phyloP scores from a whole-genome alignment of 1,140 invertebrate genomes.

The Lepidotrigona ventralis region DNA sequence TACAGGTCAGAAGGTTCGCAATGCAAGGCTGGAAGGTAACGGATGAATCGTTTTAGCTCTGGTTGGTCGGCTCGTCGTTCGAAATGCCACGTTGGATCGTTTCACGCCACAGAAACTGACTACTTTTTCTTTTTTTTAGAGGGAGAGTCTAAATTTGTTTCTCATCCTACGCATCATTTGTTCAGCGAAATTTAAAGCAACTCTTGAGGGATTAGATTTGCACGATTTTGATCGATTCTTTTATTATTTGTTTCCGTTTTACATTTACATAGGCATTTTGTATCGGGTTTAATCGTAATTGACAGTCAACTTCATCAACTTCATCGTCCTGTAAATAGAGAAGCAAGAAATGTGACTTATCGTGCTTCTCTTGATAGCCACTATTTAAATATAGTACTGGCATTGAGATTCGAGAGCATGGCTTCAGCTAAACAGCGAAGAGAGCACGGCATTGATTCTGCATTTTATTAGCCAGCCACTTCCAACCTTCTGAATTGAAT shows the following conservation, averaged over 20 bases:
- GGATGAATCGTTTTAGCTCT: not conserved
- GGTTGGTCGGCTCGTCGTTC: not conserved
- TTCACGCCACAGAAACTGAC: not conserved
- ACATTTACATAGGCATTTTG: no score
- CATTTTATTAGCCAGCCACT: not conserved
- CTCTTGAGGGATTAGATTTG: not conserved
- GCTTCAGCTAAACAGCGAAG: no score
- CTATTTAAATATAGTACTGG: not conserved
- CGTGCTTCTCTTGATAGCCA: not conserved
- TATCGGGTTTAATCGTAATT: not conserved
- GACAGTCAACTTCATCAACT: not conserved
- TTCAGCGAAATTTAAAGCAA: not conserved
- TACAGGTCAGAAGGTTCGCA: constrained; percentile 34
- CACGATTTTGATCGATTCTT: not conserved
- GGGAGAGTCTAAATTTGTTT: not conserved
- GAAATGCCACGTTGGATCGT: not conserved
- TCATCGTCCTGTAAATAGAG: not conserved
- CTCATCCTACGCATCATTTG: no score
- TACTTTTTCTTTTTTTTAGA: not conserved
- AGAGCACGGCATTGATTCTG: not conserved
- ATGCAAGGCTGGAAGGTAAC: constrained; percentile 2
- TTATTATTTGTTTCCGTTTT: not conserved
- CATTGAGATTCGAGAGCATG: not conserved
- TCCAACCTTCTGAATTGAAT: not conserved
- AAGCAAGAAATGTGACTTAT: not conserved